phyloP scores from a whole-genome alignment of 2,888 invertebrate species.

The Taphrorychus bicolor region DNA sequence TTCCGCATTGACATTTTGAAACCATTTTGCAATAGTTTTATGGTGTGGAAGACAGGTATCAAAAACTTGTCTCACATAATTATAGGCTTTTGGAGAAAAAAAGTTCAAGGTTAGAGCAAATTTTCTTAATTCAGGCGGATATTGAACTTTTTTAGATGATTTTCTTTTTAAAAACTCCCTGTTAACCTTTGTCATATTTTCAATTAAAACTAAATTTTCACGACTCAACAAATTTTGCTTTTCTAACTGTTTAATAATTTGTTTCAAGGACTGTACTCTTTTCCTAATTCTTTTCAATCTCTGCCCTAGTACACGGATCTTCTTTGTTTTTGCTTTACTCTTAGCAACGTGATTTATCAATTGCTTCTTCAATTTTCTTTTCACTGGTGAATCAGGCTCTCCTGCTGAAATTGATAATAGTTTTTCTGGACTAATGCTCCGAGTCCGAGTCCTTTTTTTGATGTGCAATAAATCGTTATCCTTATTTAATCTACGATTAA shows the following conservation, averaged over 20 bases:
- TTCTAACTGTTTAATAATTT: conserved; percentile 14
- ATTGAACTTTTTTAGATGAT: conserved; percentile 21
- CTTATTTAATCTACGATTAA: too few relatives aligned
- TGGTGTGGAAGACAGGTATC: conserved; percentile 48
- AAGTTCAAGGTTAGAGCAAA: conserved; percentile 38
- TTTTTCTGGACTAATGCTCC: too few relatives aligned
- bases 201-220: conserved; percentile 4
- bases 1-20: conserved; percentile 46
- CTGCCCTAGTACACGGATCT: conserved; percentile 14
- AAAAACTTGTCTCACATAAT: conserved; percentile 51
- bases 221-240: conserved; percentile 14
- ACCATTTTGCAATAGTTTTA: conserved; percentile 52
- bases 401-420: too few relatives aligned
- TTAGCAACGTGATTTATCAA: not conserved
- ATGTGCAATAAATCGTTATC: too few relatives aligned
- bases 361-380: conserved; percentile 3
- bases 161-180: conserved; percentile 23
- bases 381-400: too few relatives aligned
- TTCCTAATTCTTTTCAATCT: conserved; percentile 19
- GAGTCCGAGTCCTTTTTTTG: too few relatives aligned
- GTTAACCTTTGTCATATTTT: conserved; percentile 7
- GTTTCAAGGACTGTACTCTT: conserved; percentile 17
- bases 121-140: conserved; percentile 31
- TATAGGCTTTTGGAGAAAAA: conserved; percentile 47
- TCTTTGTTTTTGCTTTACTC: conserved; percentile 3